Evolutionary conservation across 2,113 vertebrate species (phyloP).

Genomic region (Rutilus rutilus): DNA sequence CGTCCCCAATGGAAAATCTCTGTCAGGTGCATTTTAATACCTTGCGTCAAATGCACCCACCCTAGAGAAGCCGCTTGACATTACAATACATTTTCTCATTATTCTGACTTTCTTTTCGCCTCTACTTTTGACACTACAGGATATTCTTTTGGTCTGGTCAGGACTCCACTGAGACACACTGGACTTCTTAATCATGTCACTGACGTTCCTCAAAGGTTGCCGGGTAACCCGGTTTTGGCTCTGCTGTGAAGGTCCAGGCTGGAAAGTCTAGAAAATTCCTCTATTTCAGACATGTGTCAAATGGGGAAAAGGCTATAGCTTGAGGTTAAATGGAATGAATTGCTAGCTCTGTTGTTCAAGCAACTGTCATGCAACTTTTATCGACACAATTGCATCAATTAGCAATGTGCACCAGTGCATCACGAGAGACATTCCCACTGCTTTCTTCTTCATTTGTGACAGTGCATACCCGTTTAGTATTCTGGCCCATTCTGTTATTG

Average conservation of each 20-base stretch:
- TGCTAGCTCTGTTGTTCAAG: background rate
- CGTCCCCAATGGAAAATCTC: conserved; percentile 41
- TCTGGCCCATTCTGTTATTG: conserved; percentile 34
- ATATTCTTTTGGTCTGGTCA: conserved; percentile 59
- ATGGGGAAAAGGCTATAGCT: background rate
- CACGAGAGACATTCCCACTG: background rate
- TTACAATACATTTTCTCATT: conserved; percentile 53
- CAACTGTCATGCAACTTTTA: background rate
- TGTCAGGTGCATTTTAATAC: conserved; percentile 58
- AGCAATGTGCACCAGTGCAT: conserved; percentile 6
- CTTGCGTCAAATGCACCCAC: conserved; percentile 57
- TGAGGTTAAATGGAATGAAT: background rate
- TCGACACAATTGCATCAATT: conserved; percentile 4
- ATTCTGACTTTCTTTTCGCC: conserved; percentile 51
- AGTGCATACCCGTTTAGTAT: conserved; percentile 20
- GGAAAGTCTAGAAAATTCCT: background rate
- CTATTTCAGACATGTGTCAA: conserved; percentile 1
- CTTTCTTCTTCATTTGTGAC: conserved; percentile 19
- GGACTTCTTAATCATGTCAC: conserved; percentile 41
- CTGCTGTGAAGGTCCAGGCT: background rate
- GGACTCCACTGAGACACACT: conserved; percentile 49
- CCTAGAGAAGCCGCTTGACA: conserved; percentile 52
- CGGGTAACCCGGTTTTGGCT: background rate
- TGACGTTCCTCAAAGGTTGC: background rate
- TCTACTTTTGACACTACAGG: conserved; percentile 60